Evolutionary conservation across 2,888 invertebrate genomes (phyloP).

Genomic region (Rhamnusium bicolor): DNA sequence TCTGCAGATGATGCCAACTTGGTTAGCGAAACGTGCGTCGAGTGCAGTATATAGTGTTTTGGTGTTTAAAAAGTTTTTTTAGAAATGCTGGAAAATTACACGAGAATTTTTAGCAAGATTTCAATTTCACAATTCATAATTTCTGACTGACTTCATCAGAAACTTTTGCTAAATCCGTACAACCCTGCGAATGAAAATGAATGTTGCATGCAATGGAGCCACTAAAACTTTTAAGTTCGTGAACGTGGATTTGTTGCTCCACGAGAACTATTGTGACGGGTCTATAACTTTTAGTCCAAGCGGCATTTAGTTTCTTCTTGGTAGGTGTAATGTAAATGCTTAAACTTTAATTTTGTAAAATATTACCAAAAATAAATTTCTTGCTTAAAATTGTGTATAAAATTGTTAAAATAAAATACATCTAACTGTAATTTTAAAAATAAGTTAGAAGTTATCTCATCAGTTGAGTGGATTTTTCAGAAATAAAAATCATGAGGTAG

Average conservation of each 20-base stretch:
- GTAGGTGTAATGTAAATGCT: neutral
- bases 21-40: too few species aligned
- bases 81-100: too few species aligned
- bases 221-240: neutral
- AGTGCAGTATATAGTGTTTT: too few species aligned
- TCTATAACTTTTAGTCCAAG: neutral
- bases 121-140: neutral
- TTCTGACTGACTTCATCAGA: neutral
- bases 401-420: neutral
- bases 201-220: neutral
- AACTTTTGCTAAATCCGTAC: neutral
- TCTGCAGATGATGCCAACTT: too few species aligned
- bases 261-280: neutral
- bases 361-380: neutral
- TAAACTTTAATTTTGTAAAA: neutral
- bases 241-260: neutral
- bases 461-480: neutral
- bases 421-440: neutral
- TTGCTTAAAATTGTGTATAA: neutral
- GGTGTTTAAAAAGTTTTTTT: too few species aligned
- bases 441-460: neutral
- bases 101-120: too few species aligned
- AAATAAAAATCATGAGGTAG: constrained; percentile 8
- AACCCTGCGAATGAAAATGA: neutral
- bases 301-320: neutral